A percentile compares a stretch with the other conserved stretches of the same genome.
phyloP scores from a whole-genome alignment of 2,113 vertebrate genomes.

The Scolopax mira region DNA sequence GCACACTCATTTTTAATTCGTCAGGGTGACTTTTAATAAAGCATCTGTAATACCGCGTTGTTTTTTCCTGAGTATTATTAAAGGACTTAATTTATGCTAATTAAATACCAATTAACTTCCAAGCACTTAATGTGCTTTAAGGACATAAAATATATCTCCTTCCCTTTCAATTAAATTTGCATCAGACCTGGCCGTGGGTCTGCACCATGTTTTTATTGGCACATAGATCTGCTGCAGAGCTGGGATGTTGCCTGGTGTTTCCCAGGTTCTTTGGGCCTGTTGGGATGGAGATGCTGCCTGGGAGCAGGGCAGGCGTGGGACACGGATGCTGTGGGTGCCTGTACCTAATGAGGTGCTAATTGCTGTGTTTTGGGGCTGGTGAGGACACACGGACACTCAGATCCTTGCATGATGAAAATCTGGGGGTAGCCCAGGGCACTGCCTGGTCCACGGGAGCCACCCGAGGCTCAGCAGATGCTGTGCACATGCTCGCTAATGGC shows the following conservation, averaged over 20 bases:
- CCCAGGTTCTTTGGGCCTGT: fast-evolving
- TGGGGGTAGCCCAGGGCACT: not conserved
- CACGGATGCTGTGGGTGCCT: fast-evolving
- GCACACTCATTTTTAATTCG: not conserved
- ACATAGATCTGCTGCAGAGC: not conserved
- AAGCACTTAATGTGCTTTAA: constrained; percentile 39
- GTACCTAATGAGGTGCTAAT: fast-evolving
- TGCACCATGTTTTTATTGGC: not conserved
- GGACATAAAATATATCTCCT: constrained; percentile 34
- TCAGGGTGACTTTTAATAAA: constrained; percentile 31
- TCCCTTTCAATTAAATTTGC: not conserved
- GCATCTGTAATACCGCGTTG: not conserved
- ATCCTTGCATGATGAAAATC: fast-evolving
- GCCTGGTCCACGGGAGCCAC: fast-evolving
- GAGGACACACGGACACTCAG: fast-evolving
- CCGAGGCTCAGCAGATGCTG: fast-evolving
- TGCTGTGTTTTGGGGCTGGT: not conserved
- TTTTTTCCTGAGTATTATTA: constrained; percentile 30
- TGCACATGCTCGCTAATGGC: fast-evolving
- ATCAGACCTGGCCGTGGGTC: not conserved
- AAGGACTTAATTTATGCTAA: constrained; percentile 55
- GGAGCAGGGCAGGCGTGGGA: not conserved
- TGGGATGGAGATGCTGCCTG: fast-evolving
- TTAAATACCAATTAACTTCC: constrained; percentile 60
- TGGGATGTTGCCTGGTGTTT: not conserved